Evolutionary conservation across 30 jellyfish, hydroid and myxozoan genomes (phyloP), one percentile per base, ranked within the genome.

Genomic region (Nemopilema nomurai): DNA sequence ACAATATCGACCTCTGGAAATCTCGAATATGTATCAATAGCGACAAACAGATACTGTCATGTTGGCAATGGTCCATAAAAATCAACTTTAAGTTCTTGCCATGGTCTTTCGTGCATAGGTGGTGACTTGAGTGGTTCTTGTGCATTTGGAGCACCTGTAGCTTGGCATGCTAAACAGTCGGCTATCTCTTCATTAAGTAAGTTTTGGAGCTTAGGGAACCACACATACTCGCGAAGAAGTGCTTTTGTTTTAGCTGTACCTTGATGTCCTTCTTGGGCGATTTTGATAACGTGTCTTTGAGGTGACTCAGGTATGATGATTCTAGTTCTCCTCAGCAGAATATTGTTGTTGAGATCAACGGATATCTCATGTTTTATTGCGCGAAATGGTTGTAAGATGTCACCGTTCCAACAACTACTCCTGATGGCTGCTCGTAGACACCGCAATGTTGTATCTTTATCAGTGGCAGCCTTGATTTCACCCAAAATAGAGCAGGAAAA

Each of bases 231-330:
- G 1, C 70, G n/a, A n/a, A 74, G 23, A 32, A 74, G 89, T 7
- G 83, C 87, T 57, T 84, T 84, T 18, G 93, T 71, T 62, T 74
- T 85, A 23, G 82, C 94, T 18, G 67, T 28, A n/a, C 94, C 90
- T 62, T 68, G 84, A 69, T 85, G 94, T 25, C 78, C 75, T 67
- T 74, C 94, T 57, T 85, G 83, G 49, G 85, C 94, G 24, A 85
- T 22, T 23, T 62, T 50, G 26, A 86, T 17, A 26, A 41, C 89
- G 13, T 50, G 81, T 13, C 75, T 49, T 28, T 41, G 80, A 20
- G 82, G 82, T 41, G 0, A 62, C 53, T 63, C 29, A 24, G 96
- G 93, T 69, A 87, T 68, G 18, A 80, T 41, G 30, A 68, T 69
- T 57, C 81, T 41, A 7, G 79, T 68, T 33, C 91, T 87, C 27